phyloP scores from a whole-genome alignment of 2,888 invertebrate species.

The Heliconius erato region DNA sequence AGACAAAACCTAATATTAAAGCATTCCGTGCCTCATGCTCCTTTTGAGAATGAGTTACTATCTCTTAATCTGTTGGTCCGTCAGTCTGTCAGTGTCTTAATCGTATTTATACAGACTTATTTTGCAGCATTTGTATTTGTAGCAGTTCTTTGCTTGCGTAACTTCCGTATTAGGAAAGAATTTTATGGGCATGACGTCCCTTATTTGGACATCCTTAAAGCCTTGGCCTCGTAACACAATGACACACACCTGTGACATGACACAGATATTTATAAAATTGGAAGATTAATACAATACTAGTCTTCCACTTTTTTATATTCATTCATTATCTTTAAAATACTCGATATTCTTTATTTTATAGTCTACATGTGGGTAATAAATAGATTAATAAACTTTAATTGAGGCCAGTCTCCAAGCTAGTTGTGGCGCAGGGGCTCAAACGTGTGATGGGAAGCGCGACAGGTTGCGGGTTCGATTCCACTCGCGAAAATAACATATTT shows the following conservation, averaged over 20 bases:
- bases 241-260: conserved; percentile 3
- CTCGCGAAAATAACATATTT: too few species aligned
- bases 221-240: conserved; percentile 47
- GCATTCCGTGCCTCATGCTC: too few species aligned
- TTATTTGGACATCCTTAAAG: conserved; percentile 28
- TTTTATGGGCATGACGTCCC: neutral
- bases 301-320: neutral
- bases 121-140: neutral
- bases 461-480: too few species aligned
- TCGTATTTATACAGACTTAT: neutral
- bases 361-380: neutral
- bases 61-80: too few species aligned
- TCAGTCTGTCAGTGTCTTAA: neutral
- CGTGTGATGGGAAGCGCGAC: too few species aligned
- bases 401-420: too few species aligned
- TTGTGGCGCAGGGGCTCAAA: too few species aligned
- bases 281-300: too few species aligned
- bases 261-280: too few species aligned
- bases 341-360: neutral
- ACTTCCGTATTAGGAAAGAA: conserved; percentile 68
- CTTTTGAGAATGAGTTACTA: too few species aligned
- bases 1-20: too few species aligned
- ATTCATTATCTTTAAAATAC: neutral
- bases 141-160: conserved; percentile 69
- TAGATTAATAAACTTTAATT: too few species aligned